Base-by-base conservation (phyloP, 1,140 invertebrate genomes). In the Bombus sibiricus region DNA sequence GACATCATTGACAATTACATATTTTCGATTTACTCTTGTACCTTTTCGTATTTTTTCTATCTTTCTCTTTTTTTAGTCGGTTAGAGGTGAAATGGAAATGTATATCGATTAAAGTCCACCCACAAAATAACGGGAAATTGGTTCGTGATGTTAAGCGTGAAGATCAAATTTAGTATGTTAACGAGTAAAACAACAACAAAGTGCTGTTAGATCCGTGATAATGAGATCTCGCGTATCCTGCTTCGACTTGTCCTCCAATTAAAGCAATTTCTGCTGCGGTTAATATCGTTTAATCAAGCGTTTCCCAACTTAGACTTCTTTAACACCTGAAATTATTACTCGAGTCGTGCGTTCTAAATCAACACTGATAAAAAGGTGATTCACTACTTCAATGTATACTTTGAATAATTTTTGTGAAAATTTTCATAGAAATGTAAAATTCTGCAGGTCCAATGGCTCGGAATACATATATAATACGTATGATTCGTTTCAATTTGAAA, bases 81-180 rank as follows among this genome's bases (percentile, higher is more conserved):
- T 90, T 90, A 91, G 82, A 89, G 77, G 71, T 62, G 59, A 73
- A 81, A 81, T 12, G 62, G 32, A 79, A 89, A 85, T 85, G 85
- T 90, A 89, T 92, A 84, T 92, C 90, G 92, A 94, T 94, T 94
- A 94, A 94, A 94, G 94, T 94, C 94, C 94, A 94, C 94, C 94
- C 93, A 62, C 28, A 89, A 92, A 92, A 90, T 82, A 59, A 87
- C n/a, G 28, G 86, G 83, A 68, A 62, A 37, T 47, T 62, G 66
- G 68, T 79, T 62, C 39, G n/a, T 71, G 28, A 62, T n/a, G 76
- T 80, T 79, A 85, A 85, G 62, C 37, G 64, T 71, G 53, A 79
- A 62, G 41, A 47, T n/a, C 22, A 37, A 69, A 80, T 80, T 80
- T 71, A 84, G 66, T 83, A 34, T 34, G 73, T 69, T 77, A 83